Evolutionary conservation across 2,797 vertebrate genomes (phyloP), one percentile per base, ranked within the genome.

Genomic region (Vireo griseus): DNA sequence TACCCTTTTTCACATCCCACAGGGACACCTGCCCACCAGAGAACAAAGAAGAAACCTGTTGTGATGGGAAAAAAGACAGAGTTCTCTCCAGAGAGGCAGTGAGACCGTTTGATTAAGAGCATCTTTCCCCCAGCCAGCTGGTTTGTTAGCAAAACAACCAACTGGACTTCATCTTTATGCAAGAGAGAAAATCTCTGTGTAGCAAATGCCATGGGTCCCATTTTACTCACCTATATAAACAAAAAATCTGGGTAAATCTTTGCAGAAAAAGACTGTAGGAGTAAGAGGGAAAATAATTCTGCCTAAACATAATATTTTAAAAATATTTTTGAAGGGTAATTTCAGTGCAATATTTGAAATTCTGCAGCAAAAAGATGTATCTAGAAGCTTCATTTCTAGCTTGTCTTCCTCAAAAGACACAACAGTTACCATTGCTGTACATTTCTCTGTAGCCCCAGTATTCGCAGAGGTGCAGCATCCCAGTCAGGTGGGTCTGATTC

Each of bases 21-120:
- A 84, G 96, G 92, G 90, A 84, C 86, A 95, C 94, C 86, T 95
- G 92, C 72, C 93, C 80, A 92, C 89, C 75, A 88, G 68, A 95
- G 83, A 77, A 95, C 91, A 96, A 97, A 95, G 90, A 66, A 54
- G 71, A 92, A 92, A 97, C 95, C 94, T 96, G 95, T 87, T 88
- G 77, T 88, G 77, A 83, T 94, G 93, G 88, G 86, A 76, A 94
- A 92, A 88, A 90, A 71, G 76, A 83, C 58, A 58, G 54, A 79
- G 59, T 68, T 86, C 54, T 94, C 91, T 90, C 94, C 42, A 75
- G 94, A 92, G 92, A 62, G 25, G 16, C 79, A 92, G 59, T 0
- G 6, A 91, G 31, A 47, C 92, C 3, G 2, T 86, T 95, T 93
- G 76, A 96, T 84, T 86, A 69, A 91, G 95, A 92, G 73, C 85